A percentile compares a stretch with the other conserved stretches of the same genome.
phyloP scores from a whole-genome alignment of 2,888 invertebrate species.

The Chelonus formosanus region DNA sequence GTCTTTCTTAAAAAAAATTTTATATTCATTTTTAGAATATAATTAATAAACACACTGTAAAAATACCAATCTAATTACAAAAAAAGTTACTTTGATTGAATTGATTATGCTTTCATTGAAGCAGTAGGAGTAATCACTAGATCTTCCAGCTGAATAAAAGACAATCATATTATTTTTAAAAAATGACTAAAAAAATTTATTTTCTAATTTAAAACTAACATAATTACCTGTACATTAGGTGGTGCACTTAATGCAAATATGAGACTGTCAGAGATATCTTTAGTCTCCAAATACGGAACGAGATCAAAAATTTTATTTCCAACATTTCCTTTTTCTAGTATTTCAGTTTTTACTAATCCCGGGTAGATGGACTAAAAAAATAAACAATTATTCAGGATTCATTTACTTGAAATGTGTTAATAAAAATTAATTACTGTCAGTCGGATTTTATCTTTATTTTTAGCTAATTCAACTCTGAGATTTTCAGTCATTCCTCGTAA shows the following conservation, averaged over 20 bases:
- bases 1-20: no score
- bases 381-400: not conserved
- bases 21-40: no score
- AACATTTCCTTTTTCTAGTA: slow-evolving; percentile 50
- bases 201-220: not conserved
- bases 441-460: slow-evolving; percentile 6
- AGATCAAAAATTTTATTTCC: slow-evolving; percentile 37
- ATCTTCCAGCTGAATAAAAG: not conserved
- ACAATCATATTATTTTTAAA: not conserved
- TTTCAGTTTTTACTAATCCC: slow-evolving; percentile 70
- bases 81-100: no score
- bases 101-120: not conserved
- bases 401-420: no score
- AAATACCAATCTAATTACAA: no score
- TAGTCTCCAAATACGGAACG: slow-evolving; percentile 51
- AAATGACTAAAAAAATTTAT: no score
- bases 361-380: slow-evolving; percentile 70
- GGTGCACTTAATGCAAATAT: slow-evolving; percentile 59
- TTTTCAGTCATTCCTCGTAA: slow-evolving; percentile 7
- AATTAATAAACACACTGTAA: no score
- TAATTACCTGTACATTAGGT: slow-evolving; percentile 34
- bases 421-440: slow-evolving; percentile 1
- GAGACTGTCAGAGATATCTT: slow-evolving; percentile 63
- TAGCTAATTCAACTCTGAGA: not conserved
- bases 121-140: not conserved